These are phyloP conservation scores for Cylas formicarius DNA, from an alignment of 1,140 invertebrate genomes.

Conservation along the genomic window DNA sequence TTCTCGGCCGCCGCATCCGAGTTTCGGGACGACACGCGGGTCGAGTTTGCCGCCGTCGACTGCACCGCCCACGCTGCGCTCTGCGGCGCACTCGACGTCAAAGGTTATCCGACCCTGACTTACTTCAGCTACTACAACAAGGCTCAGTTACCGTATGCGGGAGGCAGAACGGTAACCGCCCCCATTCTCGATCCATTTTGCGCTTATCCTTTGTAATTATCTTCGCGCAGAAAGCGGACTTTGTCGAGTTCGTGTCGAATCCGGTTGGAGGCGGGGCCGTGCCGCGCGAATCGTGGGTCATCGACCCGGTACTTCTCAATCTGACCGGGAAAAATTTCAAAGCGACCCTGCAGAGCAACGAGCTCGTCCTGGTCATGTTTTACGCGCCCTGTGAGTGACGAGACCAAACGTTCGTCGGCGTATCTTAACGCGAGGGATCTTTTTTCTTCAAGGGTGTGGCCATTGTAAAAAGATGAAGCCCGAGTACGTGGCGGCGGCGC, in stretches of 20 bases:
- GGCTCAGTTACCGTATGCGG: conserved; percentile 56
- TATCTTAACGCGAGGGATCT: not conserved
- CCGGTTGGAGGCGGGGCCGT: conserved; percentile 45
- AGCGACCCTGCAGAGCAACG: conserved; percentile 51
- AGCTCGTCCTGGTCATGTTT: conserved; percentile 66
- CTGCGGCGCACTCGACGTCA: conserved; percentile 65
- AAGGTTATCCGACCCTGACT: conserved; percentile 80
- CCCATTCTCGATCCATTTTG: conserved; percentile 4
- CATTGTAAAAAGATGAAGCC: conserved; percentile 71
- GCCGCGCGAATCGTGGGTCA: conserved; percentile 26
- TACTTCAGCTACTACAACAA: conserved; percentile 82
- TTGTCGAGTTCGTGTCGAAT: conserved; percentile 59
- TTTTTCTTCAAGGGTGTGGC: conserved; percentile 57
- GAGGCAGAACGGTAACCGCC: conserved; percentile 64
- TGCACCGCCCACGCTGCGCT: conserved; percentile 61
- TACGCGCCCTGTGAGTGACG: conserved; percentile 72
- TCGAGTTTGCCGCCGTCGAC: conserved; percentile 76
- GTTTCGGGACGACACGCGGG: conserved; percentile 63
- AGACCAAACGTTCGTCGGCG: not conserved
- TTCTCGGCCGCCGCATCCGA: conserved; percentile 66
- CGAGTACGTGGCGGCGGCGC: conserved; percentile 57
- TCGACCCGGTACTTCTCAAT: conserved; percentile 42
- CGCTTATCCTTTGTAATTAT: conserved; percentile 6
- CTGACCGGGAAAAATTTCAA: conserved; percentile 50
- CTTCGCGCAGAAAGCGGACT: conserved; percentile 51